Percentiles rank a stretch among this genome's conserved stretches.
phyloP scores from a whole-genome alignment of 2,113 vertebrate genomes.

The Malurus alboscapulatus region DNA sequence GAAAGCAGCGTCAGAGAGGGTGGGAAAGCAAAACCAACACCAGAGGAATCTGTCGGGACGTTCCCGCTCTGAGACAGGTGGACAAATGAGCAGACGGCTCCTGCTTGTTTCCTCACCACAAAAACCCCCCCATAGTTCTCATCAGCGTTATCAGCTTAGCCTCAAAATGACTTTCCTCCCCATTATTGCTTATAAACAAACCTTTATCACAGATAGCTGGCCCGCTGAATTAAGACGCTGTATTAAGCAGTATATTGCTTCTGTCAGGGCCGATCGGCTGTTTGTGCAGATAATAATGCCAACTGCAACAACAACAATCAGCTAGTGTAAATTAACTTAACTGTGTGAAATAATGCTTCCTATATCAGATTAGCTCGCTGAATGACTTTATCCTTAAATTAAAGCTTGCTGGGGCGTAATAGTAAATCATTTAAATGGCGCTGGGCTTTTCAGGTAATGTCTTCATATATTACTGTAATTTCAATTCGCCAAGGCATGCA shows the following conservation, averaged over 20 bases:
- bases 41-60: not conserved
- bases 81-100: slow-evolving; percentile 45
- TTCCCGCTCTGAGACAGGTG: slow-evolving; percentile 8
- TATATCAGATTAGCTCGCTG: slow-evolving; percentile 82
- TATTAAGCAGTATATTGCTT: slow-evolving; percentile 80
- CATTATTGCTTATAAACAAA: slow-evolving; percentile 84
- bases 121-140: slow-evolving; percentile 58
- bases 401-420: slow-evolving; percentile 82
- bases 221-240: slow-evolving; percentile 80
- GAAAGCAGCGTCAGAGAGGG: not conserved
- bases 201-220: slow-evolving; percentile 80
- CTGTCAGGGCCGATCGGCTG: slow-evolving; percentile 82
- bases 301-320: slow-evolving; percentile 82
- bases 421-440: slow-evolving; percentile 84
- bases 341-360: slow-evolving; percentile 82
- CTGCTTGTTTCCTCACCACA: slow-evolving; percentile 22
- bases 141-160: slow-evolving; percentile 79
- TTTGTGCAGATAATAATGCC: slow-evolving; percentile 84
- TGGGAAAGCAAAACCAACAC: not conserved
- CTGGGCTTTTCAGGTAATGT: slow-evolving; percentile 84
- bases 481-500: slow-evolving; percentile 80
- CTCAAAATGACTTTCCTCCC: slow-evolving; percentile 78
- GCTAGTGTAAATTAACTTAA: slow-evolving; percentile 87
- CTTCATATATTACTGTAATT: slow-evolving; percentile 86
- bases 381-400: slow-evolving; percentile 87